Percentiles rank a stretch among this genome's conserved stretches.
Evolutionary conservation across 2,888 invertebrate species (phyloP).

Genomic region (Synanthedon formicaeformis): DNA sequence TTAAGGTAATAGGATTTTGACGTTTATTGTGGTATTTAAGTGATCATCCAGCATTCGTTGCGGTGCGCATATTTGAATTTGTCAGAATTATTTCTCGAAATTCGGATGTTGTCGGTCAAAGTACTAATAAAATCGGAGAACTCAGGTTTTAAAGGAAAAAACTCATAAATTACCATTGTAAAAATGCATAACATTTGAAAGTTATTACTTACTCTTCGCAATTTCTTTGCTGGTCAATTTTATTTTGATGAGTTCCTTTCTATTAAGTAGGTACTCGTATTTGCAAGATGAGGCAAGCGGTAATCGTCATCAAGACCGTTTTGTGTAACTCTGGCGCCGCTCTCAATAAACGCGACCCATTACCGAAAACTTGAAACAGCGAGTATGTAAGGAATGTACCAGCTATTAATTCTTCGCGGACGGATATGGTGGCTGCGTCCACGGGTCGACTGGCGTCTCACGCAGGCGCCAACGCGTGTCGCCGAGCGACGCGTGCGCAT

Average conservation of each 20-base stretch:
- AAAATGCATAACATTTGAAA: too few relatives aligned
- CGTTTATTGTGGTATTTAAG: not conserved
- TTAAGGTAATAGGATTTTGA: not conserved
- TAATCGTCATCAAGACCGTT: constrained; percentile 4
- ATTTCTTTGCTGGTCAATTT: not conserved
- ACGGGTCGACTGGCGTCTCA: constrained; percentile 26
- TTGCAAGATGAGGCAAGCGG: not conserved
- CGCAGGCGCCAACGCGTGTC: constrained; percentile 23
- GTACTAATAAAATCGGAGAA: not conserved
- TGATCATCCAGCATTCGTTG: not conserved
- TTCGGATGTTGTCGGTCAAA: not conserved
- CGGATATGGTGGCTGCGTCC: constrained; percentile 23
- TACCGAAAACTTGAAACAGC: constrained; percentile 39
- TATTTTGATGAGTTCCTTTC: too few relatives aligned
- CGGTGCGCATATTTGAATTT: not conserved
- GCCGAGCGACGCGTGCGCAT: constrained; percentile 18
- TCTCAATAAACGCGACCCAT: constrained; percentile 29
- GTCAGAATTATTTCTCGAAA: not conserved
- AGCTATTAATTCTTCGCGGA: constrained; percentile 44
- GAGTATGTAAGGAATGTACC: constrained; percentile 47
- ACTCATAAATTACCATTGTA: not conserved
- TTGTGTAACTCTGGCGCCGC: constrained; percentile 24
- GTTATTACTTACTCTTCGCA: not conserved
- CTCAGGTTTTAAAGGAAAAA: not conserved
- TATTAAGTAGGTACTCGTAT: too few relatives aligned